These are phyloP conservation scores for Acomys russatus DNA, from an alignment of 2,797 vertebrate genomes.

Conservation along the genomic window DNA sequence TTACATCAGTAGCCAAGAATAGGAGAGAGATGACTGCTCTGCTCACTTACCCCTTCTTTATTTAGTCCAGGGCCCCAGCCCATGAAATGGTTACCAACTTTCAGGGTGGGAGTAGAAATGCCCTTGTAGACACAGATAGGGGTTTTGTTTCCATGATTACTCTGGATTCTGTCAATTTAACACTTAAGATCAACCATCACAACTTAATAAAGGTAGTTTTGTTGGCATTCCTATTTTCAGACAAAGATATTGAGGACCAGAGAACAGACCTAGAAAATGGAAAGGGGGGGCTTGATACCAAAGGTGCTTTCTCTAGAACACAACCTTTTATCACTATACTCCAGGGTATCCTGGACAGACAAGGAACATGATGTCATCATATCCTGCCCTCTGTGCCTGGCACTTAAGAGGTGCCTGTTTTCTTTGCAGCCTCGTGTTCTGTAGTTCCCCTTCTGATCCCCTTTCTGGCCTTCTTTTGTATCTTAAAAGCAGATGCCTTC, in stretches of 20 bases:
- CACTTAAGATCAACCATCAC: background rate
- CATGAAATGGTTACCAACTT: background rate
- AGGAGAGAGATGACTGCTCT: background rate
- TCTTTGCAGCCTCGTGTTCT: background rate
- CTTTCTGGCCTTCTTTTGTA: background rate
- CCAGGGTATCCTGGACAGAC: background rate
- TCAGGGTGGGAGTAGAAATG: background rate
- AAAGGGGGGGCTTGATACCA: background rate
- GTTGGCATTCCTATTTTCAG: conserved; percentile 32
- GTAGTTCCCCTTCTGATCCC: background rate
- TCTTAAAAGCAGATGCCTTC: conserved; percentile 18
- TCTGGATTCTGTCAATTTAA: background rate
- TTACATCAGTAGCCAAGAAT: background rate
- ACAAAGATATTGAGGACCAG: background rate
- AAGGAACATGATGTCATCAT: too few species aligned
- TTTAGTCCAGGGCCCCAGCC: background rate
- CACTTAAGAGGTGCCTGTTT: background rate
- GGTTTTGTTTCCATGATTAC: background rate
- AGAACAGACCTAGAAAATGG: background rate
- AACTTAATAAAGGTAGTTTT: background rate
- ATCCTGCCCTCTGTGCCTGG: background rate
- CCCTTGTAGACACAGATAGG: background rate
- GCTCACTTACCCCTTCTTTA: background rate
- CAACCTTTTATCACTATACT: background rate
- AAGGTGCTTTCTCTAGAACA: background rate